Base-by-base conservation (phyloP, 2,113 vertebrate genomes). In the Muscicapa adusta region DNA sequence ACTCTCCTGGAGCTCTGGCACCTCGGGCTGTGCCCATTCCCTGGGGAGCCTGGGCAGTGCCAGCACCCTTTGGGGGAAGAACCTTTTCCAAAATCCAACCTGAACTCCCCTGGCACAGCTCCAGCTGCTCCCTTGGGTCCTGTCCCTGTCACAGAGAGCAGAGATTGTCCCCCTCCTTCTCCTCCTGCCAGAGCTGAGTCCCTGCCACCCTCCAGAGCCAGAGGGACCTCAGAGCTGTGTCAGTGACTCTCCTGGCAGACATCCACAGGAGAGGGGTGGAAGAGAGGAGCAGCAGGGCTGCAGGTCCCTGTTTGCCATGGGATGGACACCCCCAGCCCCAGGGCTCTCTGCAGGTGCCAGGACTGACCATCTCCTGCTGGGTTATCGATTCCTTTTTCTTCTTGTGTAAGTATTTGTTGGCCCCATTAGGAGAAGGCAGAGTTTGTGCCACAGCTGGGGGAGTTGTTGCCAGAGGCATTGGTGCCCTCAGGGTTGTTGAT, bases 51-150 rank as follows among this genome's bases (percentile, higher is more conserved):
- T 40, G 40, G 20, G 40, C 63, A 47, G 47, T 38, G 63, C 63
- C 72, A 33, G 45, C 54, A 45, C 22, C 38, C 29, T 71, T 48
- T 34, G 65, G 40, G 54, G n/a, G 13, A 62, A 9, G 40, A 70
- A 12, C 3, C 9, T 56, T 42, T 2, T 57, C 53, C 20, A 8
- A 26, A 0, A 7, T 19, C 48, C 74, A 54, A 1, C 47, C 40
- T 29, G 0, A 78, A 4, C 29, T 1, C 4, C 7, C 20, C 31
- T 34, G 65, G 0, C 74, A 5, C 42, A 71, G 48, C 66, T 18
- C 57, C 66, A 88, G 57, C 57, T 0, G 0, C 0, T 8, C 11
- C 48, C 26, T 31, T 1, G 1, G 8, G 8, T 34, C 2, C 42
- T 72, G 42, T 50, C 31, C 1, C 26, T 36, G 42, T 56, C 75